Base-by-base conservation (phyloP, 2,113 vertebrate species). In the Eulemur rufifrons region DNA sequence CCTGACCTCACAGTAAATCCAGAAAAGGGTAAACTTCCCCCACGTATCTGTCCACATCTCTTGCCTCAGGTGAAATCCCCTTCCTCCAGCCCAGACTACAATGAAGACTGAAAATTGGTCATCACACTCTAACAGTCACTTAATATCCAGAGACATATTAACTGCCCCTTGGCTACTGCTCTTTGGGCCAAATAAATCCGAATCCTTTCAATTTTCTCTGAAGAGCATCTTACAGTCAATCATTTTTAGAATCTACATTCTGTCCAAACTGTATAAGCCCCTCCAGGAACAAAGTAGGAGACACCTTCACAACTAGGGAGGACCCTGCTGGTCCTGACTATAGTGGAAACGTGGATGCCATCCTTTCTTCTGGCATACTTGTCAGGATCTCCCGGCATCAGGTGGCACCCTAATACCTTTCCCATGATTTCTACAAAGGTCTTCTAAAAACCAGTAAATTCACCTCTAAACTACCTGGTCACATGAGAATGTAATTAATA, bases 1-100 rank as follows among this genome's bases (percentile, higher is more conserved):
- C 90, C 50, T 66, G n/a, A 84, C 77, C 93, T 96, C 69, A 92
- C 5, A 89, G n/a, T 54, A 91, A 76, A 86, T 71, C 56, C 56
- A 71, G 56, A 77, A 91, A 91, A 86, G 14, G 42, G 14, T 4
- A 86, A 59, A 68, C 10, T 20, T 8, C 21, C 17, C 50, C n/a
- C 14, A 10, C 10, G 1, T 32, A 42, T 69, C 47, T 21, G 69
- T n/a, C 8, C n/a, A 34, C 18, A 5, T 66, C 54, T 93, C 77
- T 25, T 39, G 39, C 29, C 61, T 69, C 42, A 85, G 69, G 54
- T 92, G 14, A 74, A 63, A 78, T 50, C 80, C 54, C 32, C 20
- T 71, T 66, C 52, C 76, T 63, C 39, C n/a, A 74, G 39, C 56
- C 50, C 1, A 0, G 61, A 80, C 50, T 47, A 5, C 73, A 91